Conservation (phyloP, 2,113 vertebrate genomes). For the Alaudala cheleensis region DNA sequence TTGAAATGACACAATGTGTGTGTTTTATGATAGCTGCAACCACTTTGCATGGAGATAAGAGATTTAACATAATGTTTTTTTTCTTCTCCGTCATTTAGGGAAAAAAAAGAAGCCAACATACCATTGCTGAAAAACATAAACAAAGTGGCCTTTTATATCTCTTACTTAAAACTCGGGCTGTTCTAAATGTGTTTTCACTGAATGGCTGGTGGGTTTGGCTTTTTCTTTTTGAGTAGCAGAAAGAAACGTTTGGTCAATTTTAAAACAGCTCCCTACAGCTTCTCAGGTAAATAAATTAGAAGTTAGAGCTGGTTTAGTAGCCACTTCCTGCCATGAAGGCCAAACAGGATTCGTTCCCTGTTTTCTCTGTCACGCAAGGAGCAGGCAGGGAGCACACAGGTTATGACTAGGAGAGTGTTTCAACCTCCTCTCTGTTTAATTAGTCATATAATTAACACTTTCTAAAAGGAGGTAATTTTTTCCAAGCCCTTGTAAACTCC, state of each 20-base stretch:
- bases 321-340: slow-evolving; percentile 54
- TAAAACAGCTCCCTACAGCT: slow-evolving; percentile 35
- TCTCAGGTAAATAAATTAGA: slow-evolving; percentile 62
- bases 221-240: neutral
- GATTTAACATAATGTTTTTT: slow-evolving; percentile 23
- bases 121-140: slow-evolving; percentile 48
- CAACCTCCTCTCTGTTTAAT: slow-evolving; percentile 60
- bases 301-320: slow-evolving; percentile 35
- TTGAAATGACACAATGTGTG: slow-evolving; percentile 66
- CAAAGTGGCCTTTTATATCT: slow-evolving; percentile 45
- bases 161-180: neutral
- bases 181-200: slow-evolving; percentile 39
- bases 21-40: slow-evolving; percentile 57
- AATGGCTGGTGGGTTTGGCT: neutral
- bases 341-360: slow-evolving; percentile 46
- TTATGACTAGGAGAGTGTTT: slow-evolving; percentile 54
- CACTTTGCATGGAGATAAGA: slow-evolving; percentile 43
- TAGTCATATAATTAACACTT: slow-evolving; percentile 67
- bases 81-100: neutral
- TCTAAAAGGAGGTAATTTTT: slow-evolving; percentile 60
- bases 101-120: slow-evolving; percentile 34
- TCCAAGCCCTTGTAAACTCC: slow-evolving; percentile 36
- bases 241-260: slow-evolving; percentile 20
- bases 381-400: neutral
- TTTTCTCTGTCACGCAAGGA: slow-evolving; percentile 61